Conservation (phyloP, 2,113 vertebrate genomes). For the Hemiprocne comata region DNA sequence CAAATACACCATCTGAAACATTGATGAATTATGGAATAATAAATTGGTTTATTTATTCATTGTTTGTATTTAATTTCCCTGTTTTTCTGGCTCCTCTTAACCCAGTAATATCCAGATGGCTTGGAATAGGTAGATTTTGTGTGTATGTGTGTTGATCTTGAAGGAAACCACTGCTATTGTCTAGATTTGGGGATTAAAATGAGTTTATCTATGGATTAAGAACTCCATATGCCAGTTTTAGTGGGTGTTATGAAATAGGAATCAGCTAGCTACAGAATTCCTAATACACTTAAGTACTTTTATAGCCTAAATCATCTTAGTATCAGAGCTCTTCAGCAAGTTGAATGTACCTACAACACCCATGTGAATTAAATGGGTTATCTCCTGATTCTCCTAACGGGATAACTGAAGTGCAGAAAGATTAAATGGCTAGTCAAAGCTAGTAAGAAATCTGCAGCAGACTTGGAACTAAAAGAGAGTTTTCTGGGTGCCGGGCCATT, state of each 20-base stretch:
- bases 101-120: background rate
- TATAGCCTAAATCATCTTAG: constrained; percentile 41
- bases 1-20: background rate
- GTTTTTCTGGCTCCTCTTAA: background rate
- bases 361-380: constrained; percentile 36
- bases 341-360: constrained; percentile 13
- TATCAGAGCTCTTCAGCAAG: constrained; percentile 36
- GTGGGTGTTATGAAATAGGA: constrained; percentile 14
- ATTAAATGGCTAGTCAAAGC: constrained; percentile 17
- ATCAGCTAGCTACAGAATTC: constrained; percentile 25
- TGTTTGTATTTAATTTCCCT: background rate
- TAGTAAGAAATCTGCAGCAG: background rate
- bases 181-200: constrained; percentile 41
- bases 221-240: constrained; percentile 10
- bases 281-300: constrained; percentile 33
- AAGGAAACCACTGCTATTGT: background rate
- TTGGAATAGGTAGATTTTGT: background rate
- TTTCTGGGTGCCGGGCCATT: background rate
- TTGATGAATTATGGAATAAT: constrained; percentile 33
- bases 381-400: background rate
- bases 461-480: background rate
- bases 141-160: background rate
- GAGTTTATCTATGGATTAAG: constrained; percentile 33
- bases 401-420: constrained; percentile 22
- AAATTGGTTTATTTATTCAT: background rate